Evolutionary conservation across 2,888 invertebrate genomes (phyloP).

Genomic region (Tetragonisca angustula): DNA sequence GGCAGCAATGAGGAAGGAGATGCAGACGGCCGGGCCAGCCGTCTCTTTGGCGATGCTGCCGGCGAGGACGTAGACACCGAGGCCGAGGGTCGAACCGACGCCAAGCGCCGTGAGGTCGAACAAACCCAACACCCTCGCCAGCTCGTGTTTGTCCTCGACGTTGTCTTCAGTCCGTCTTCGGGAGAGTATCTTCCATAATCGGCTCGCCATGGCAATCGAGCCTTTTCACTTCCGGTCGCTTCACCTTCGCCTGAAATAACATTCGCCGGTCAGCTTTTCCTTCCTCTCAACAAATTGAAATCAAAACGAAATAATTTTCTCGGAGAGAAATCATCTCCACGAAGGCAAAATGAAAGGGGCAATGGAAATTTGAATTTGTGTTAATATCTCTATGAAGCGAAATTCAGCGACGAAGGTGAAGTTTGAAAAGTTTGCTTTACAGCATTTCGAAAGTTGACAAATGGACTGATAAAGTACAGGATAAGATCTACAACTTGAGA

Average conservation of each 20-base stretch:
- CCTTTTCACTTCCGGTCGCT: constrained; percentile 6
- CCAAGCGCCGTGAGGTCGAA: constrained; percentile 95
- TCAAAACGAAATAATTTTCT: no score
- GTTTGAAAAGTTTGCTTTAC: no score
- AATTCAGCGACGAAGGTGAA: no score
- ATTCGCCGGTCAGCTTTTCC: background rate
- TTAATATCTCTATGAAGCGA: no score
- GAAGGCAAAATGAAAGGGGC: no score
- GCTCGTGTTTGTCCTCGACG: constrained; percentile 79
- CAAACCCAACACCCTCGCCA: constrained; percentile 90
- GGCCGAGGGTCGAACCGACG: constrained; percentile 94
- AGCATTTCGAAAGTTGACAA: no score
- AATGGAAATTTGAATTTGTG: no score
- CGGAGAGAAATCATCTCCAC: no score
- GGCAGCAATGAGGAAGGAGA: constrained; percentile 96
- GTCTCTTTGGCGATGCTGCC: constrained; percentile 94
- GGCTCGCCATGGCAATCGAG: constrained; percentile 70
- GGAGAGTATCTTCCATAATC: constrained; percentile 81
- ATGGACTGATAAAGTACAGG: background rate
- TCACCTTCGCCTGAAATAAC: constrained; percentile 6
- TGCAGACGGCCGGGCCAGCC: constrained; percentile 95
- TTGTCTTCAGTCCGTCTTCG: constrained; percentile 84
- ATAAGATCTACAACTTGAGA: background rate
- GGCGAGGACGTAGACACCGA: constrained; percentile 97
- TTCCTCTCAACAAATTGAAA: no score